These are phyloP conservation scores for Grantiella picta DNA, from an alignment of 2,113 vertebrate species.

Conservation along the genomic window DNA sequence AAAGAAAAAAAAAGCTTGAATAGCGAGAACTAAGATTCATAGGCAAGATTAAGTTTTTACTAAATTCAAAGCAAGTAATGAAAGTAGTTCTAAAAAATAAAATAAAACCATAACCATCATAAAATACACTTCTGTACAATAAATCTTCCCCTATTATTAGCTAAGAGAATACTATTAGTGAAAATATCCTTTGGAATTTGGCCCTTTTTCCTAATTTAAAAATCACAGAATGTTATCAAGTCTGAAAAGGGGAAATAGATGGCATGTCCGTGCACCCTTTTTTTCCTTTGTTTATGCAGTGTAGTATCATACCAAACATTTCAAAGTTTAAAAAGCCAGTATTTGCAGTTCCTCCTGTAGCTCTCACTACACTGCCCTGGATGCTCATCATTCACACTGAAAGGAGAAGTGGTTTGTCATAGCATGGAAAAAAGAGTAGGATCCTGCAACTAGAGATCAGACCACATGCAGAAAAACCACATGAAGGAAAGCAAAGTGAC, in stretches of 20 bases:
- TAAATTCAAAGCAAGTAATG: neutral
- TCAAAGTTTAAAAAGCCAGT: neutral
- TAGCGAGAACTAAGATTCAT: neutral
- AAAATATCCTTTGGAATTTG: neutral
- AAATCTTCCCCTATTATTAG: neutral
- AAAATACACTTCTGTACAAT: neutral
- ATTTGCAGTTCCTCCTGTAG: neutral
- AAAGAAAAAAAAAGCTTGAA: neutral
- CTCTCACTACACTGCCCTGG: neutral
- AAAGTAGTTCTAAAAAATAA: neutral
- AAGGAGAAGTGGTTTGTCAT: neutral
- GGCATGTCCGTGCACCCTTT: rapidly evolving
- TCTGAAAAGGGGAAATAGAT: neutral
- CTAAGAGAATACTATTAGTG: neutral
- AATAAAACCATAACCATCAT: neutral
- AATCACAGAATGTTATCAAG: neutral
- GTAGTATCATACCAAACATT: neutral
- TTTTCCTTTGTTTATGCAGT: neutral
- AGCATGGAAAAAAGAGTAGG: neutral
- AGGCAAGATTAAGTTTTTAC: neutral
- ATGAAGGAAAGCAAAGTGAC: neutral
- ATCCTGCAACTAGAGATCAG: neutral
- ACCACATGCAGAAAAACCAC: neutral
- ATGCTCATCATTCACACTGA: neutral
- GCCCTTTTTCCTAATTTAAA: neutral